Base-by-base conservation (phyloP, 2,797 vertebrate species). In the Myotis planiceps region DNA sequence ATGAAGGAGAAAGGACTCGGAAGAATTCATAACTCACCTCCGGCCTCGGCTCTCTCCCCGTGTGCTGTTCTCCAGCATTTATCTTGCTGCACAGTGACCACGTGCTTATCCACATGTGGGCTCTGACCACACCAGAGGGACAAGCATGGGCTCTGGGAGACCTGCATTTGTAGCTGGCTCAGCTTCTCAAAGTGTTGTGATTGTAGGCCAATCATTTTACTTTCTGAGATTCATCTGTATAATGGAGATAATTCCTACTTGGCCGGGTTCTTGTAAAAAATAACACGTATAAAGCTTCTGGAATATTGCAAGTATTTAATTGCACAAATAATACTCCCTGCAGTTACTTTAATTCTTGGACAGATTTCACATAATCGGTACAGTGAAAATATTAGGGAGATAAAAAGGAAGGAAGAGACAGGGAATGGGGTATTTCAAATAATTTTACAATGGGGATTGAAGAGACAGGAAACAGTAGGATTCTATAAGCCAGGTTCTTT, bases 261-360 rank as follows among this genome's bases (percentile, higher is more conserved):
- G 21, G 2, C 4, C 18, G 0, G n/a, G 0, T 51, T 86, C 1
- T 72, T 81, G 9, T 27, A 25, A 86, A 92, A 87, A 92, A 18
- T 94, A 60, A 84, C 23, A 23, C 71, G 21, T 29, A 45, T n/a
- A 72, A 87, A 92, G 7, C 15, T 92, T 37, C 45, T 83, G 21
- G 6, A 68, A 86, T 83, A 75, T n/a, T n/a, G 2, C 42, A 63
- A 8, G 0, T 69, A 58, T 65, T 95, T 49, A 84, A 6, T 63
- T 60, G 5, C 29, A 60, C 27, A 76, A 86, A 69, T n/a, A 86
- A 60, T 9, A 58, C 14, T 66, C 4, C 3, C 14, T 68, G 0
- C 63, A 94, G 18, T 47, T 88, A 79, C 21, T 75, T 92, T 88
- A 19, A 68, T 90, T 95, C 65, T 79, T 88, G n/a, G 14, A 23